These are phyloP conservation scores for Chinchilla lanigera DNA, from an alignment of 2,113 vertebrate species.

Conservation along the genomic window DNA sequence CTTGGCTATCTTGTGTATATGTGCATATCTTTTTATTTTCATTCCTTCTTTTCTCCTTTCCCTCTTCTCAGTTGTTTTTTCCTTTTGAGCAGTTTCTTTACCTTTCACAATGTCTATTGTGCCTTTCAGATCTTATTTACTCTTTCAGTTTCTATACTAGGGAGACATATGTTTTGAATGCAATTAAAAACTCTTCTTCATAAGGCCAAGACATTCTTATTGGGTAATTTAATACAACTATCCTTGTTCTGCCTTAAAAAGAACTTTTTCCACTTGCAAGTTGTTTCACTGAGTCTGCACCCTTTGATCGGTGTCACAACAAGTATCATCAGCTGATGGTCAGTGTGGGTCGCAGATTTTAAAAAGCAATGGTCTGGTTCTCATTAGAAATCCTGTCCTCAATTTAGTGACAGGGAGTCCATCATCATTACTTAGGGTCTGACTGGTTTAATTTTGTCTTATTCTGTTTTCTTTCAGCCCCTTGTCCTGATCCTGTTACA, in stretches of 20 bases:
- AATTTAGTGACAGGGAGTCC: background rate
- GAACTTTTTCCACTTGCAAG: background rate
- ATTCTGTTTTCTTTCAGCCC: background rate
- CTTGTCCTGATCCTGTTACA: background rate
- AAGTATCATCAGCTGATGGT: background rate
- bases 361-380: background rate
- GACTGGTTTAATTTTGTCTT: background rate
- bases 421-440: background rate
- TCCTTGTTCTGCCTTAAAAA: background rate
- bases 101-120: no score
- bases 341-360: background rate
- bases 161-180: background rate
- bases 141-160: no score
- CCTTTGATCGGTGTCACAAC: no score
- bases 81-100: no score
- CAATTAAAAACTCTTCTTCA: conserved; percentile 29
- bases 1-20: no score
- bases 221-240: background rate
- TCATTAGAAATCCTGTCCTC: background rate
- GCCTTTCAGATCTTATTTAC: no score
- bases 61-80: no score
- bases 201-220: background rate
- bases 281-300: background rate
- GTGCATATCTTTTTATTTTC: no score
- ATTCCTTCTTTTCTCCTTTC: no score